A percentile compares a stretch with the other conserved stretches of the same genome.
These are phyloP conservation scores for Drosophila pseudoananassae DNA, from an alignment of 1,140 invertebrate genomes.

Conservation along the genomic window DNA sequence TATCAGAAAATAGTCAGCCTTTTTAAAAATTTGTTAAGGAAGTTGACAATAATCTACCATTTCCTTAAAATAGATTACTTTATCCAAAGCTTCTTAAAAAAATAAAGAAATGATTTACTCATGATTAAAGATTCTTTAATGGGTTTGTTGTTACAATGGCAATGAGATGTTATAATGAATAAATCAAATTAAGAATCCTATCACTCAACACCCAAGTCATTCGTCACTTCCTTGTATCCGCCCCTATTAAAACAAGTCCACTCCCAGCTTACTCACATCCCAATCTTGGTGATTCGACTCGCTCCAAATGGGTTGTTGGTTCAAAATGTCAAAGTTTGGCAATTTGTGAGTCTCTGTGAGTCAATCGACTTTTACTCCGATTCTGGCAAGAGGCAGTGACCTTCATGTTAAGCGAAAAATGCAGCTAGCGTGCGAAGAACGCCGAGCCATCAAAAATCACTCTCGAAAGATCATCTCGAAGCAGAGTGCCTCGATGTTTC, in stretches of 20 bases:
- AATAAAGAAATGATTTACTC: background rate
- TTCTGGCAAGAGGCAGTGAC: constrained; percentile 71
- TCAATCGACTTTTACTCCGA: constrained; percentile 78
- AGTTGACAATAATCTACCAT: too few relatives aligned
- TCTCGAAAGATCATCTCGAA: constrained; percentile 43
- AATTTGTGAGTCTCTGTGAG: constrained; percentile 39
- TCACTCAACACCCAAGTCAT: background rate
- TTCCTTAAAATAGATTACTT: too few relatives aligned
- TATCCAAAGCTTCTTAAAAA: too few relatives aligned
- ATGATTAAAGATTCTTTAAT: background rate
- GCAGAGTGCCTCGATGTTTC: constrained; percentile 50
- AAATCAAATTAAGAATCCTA: background rate
- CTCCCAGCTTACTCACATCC: constrained; percentile 18
- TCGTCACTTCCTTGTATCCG: constrained; percentile 9
- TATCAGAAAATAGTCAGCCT: constrained; percentile 8
- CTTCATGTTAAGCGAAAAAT: constrained; percentile 65
- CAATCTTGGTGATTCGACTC: constrained; percentile 1
- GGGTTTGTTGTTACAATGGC: background rate
- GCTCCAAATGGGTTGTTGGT: background rate
- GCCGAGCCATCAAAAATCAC: constrained; percentile 14
- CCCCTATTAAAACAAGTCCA: background rate
- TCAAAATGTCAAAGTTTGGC: constrained; percentile 67
- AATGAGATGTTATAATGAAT: background rate
- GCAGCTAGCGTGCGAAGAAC: constrained; percentile 54
- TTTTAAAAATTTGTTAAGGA: too few relatives aligned